Percentiles rank a stretch among this genome's conserved stretches.
Conservation (phyloP, 2,888 invertebrate species). For the Eupithecia abbreviata region DNA sequence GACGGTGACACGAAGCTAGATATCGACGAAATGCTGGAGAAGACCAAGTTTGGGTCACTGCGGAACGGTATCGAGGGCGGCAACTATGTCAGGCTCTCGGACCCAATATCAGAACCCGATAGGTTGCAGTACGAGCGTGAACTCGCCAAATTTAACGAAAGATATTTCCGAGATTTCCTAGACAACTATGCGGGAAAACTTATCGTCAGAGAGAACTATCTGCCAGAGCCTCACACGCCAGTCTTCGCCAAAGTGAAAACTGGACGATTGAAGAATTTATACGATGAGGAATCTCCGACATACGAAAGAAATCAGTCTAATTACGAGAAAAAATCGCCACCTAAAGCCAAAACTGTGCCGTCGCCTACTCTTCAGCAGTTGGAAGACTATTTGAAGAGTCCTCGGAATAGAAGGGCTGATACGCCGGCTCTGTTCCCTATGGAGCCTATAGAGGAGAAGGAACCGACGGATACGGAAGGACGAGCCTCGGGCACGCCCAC, state of each 20-base stretch:
- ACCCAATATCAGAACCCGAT: conserved; percentile 70
- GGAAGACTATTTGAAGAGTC: conserved; percentile 75
- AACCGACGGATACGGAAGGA: conserved; percentile 66
- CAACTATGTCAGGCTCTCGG: conserved; percentile 72
- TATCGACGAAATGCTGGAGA: conserved; percentile 63
- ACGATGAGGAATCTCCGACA: conserved; percentile 71
- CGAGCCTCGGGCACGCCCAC: conserved; percentile 86
- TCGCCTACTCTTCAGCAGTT: conserved; percentile 79
- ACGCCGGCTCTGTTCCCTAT: conserved; percentile 80
- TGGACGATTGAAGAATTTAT: conserved; percentile 66
- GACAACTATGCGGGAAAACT: conserved; percentile 70
- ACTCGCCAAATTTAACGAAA: conserved; percentile 76
- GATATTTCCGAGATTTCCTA: conserved; percentile 72
- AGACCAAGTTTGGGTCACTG: conserved; percentile 77
- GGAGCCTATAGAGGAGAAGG: conserved; percentile 79
- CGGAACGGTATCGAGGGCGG: conserved; percentile 72
- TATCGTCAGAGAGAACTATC: conserved; percentile 72
- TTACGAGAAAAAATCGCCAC: conserved; percentile 71
- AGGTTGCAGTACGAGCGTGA: conserved; percentile 74
- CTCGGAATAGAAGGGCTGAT: conserved; percentile 67
- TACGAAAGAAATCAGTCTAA: conserved; percentile 25
- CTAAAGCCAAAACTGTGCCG: conserved; percentile 68
- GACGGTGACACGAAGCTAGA: conserved; percentile 49
- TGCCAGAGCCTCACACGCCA: conserved; percentile 79
- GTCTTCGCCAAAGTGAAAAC: conserved; percentile 77